These are phyloP conservation scores for Brachyhypopomus gauderio DNA, from an alignment of 2,113 vertebrate species.

Conservation along the genomic window DNA sequence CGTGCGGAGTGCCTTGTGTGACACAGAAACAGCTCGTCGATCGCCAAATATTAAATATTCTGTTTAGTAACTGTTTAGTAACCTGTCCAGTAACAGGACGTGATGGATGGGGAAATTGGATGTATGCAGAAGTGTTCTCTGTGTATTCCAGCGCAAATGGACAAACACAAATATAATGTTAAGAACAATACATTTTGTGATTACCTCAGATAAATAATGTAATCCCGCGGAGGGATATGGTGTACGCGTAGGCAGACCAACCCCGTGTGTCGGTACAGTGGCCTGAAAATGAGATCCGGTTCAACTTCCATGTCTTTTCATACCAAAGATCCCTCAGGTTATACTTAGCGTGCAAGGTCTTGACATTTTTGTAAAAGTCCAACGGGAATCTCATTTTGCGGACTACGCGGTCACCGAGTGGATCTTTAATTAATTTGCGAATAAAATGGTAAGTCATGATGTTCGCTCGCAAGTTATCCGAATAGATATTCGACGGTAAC, in stretches of 20 bases:
- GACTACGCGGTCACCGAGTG: no score
- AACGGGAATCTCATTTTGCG: neutral
- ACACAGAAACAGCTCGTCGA: no score
- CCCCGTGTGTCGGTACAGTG: neutral
- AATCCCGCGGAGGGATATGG: conserved; percentile 56
- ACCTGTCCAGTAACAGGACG: no score
- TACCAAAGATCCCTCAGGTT: neutral
- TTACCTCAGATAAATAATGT: conserved; percentile 37
- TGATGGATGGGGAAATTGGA: no score
- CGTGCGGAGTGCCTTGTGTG: no score
- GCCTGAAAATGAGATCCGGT: neutral
- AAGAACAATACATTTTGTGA: neutral
- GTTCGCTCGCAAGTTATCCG: neutral
- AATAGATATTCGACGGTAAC: neutral
- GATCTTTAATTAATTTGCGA: neutral
- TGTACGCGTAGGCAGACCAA: conserved; percentile 33
- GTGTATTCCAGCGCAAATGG: no score
- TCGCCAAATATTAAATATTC: no score
- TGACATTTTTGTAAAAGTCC: conserved; percentile 1
- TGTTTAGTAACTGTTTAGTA: no score
- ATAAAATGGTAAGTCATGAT: conserved; percentile 41
- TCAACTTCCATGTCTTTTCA: conserved; percentile 13
- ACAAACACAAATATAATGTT: no score
- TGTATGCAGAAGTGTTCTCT: no score
- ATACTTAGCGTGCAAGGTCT: neutral